A percentile compares a stretch with the other conserved stretches of the same genome.
Evolutionary conservation across 2,797 vertebrate species (phyloP).

Genomic region (Pseudochirops cupreus): DNA sequence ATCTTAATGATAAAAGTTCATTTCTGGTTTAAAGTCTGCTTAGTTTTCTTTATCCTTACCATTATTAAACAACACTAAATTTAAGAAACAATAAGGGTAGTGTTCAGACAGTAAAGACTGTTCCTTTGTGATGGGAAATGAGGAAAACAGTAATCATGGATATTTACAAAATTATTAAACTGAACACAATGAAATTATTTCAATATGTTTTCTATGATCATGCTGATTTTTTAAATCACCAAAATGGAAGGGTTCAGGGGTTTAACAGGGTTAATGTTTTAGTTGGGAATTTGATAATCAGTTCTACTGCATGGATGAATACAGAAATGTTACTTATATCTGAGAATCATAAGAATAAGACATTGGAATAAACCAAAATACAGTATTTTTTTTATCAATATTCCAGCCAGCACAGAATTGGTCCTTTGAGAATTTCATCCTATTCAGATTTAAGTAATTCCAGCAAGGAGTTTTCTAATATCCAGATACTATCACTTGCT

Average conservation of each 20-base stretch:
- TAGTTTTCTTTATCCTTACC: not conserved
- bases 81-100: constrained; percentile 6
- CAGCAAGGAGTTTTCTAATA: constrained; percentile 9
- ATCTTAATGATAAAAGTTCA: not conserved
- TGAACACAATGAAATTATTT: not conserved
- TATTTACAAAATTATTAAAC: not conserved
- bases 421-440: constrained; percentile 38
- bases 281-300: constrained; percentile 58
- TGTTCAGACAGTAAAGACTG: not conserved
- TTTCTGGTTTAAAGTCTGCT: not conserved
- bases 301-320: constrained; percentile 62
- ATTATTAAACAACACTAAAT: not conserved
- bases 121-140: constrained; percentile 10
- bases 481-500: not conserved
- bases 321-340: constrained; percentile 61
- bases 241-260: not conserved
- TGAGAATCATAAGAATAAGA: constrained; percentile 55
- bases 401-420: constrained; percentile 2
- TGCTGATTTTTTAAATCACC: not conserved
- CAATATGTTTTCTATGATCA: not conserved
- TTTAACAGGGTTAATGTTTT: constrained; percentile 41
- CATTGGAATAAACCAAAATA: constrained; percentile 59
- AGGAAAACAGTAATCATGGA: not conserved
- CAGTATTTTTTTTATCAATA: not conserved
- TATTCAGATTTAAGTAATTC: constrained; percentile 39